Evolutionary conservation across 2,113 vertebrate species (phyloP).

Genomic region (Ceyx melanurus): DNA sequence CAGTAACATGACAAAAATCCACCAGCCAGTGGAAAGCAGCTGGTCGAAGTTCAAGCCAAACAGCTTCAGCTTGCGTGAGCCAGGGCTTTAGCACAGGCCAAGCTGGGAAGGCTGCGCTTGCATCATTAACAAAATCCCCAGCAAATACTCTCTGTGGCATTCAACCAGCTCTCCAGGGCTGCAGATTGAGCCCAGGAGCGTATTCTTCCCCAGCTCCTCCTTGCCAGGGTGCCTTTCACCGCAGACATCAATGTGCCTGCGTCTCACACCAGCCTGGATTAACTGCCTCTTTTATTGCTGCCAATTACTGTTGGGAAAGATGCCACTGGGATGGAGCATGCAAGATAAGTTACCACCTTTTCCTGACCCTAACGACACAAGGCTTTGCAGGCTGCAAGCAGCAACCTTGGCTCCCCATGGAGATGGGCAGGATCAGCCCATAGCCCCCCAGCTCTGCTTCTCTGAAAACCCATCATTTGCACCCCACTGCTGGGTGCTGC

Average conservation of each 20-base stretch:
- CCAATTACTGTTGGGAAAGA: constrained; percentile 54
- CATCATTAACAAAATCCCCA: constrained; percentile 59
- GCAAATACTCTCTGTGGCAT: constrained; percentile 54
- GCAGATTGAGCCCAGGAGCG: constrained; percentile 40
- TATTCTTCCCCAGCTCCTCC: constrained; percentile 39
- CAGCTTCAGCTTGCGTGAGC: not conserved
- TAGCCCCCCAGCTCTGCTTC: not conserved
- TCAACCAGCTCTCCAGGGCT: constrained; percentile 56
- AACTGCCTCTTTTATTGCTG: constrained; percentile 54
- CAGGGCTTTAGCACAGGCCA: constrained; percentile 42
- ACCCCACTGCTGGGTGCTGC: not conserved
- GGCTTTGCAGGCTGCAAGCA: not conserved
- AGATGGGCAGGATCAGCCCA: not conserved
- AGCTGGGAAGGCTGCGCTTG: constrained; percentile 34
- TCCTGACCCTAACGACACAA: not conserved
- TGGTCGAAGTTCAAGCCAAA: constrained; percentile 60
- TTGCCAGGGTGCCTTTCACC: constrained; percentile 49
- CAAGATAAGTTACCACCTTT: constrained; percentile 23
- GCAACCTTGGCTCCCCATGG: not conserved
- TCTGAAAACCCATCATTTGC: not conserved
- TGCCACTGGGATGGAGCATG: constrained; percentile 18
- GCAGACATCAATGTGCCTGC: constrained; percentile 31
- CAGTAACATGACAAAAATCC: constrained; percentile 21
- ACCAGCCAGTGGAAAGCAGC: constrained; percentile 61
- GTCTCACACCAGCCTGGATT: constrained; percentile 44